Percentiles rank a stretch among this genome's conserved stretches.
Evolutionary conservation across 2,888 invertebrate species (phyloP).

Genomic region (Crocallis elinguaria): DNA sequence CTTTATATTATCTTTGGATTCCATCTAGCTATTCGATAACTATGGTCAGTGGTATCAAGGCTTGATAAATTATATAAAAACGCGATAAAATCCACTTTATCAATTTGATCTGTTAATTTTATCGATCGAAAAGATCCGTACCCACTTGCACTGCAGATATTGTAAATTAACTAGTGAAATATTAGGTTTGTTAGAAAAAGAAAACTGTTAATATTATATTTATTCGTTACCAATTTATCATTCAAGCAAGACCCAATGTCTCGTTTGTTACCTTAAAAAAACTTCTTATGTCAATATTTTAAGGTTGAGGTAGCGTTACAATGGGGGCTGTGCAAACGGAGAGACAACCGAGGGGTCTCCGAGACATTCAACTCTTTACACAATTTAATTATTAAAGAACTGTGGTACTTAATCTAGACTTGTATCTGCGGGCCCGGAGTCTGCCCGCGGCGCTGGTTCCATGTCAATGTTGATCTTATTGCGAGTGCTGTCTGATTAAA

Average conservation of each 20-base stretch:
- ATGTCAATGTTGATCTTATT: conserved; percentile 70
- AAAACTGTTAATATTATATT: too few relatives aligned
- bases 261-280: conserved; percentile 29
- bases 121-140: too few relatives aligned
- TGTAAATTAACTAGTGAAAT: too few relatives aligned
- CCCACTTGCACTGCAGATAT: too few relatives aligned
- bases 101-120: too few relatives aligned
- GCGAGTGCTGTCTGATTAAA: conserved; percentile 66
- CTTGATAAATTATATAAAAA: too few relatives aligned
- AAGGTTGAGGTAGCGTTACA: conserved; percentile 38
- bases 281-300: conserved; percentile 57
- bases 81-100: too few relatives aligned
- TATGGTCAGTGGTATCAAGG: too few relatives aligned
- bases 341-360: conserved; percentile 55
- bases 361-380: conserved; percentile 73
- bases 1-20: too few relatives aligned
- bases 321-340: conserved; percentile 54
- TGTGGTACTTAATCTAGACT: conserved; percentile 68
- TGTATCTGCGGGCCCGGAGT: conserved; percentile 29
- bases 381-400: conserved; percentile 76
- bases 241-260: conserved; percentile 8
- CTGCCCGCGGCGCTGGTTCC: conserved; percentile 41
- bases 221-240: conserved; percentile 18
- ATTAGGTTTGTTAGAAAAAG: too few relatives aligned
- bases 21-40: too few relatives aligned